A percentile compares a stretch with the other conserved stretches of the same genome.
These are phyloP conservation scores for Chymomyza caudatula DNA, from an alignment of 2,888 invertebrate genomes.

Conservation along the genomic window DNA sequence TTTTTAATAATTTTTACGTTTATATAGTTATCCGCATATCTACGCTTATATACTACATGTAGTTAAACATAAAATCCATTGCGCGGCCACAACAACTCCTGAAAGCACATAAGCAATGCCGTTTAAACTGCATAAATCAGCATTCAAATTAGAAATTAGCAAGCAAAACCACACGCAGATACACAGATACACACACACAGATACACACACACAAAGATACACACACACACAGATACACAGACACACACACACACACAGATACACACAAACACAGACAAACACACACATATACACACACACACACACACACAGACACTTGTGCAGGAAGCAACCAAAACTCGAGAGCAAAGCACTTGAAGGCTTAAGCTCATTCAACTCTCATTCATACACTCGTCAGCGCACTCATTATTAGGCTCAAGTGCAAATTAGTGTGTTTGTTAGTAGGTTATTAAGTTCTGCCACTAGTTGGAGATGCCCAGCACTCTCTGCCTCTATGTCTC, in stretches of 20 bases:
- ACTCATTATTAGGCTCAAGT: slow-evolving; percentile 74
- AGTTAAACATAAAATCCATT: not conserved
- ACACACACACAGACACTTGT: not conserved
- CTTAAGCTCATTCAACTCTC: slow-evolving; percentile 40
- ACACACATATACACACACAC: not conserved
- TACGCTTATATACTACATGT: not conserved
- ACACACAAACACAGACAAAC: not conserved
- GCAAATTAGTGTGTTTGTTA: slow-evolving; percentile 73
- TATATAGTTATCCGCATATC: too few relatives aligned
- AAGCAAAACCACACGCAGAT: slow-evolving; percentile 3
- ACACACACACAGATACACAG: slow-evolving; percentile 5
- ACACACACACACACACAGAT: not conserved
- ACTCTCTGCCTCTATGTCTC: not conserved
- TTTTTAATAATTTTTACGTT: not conserved
- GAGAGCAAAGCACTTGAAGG: not conserved
- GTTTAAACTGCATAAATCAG: slow-evolving; percentile 69
- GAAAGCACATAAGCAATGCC: slow-evolving; percentile 51
- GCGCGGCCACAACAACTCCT: not conserved
- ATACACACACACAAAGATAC: slow-evolving; percentile 14
- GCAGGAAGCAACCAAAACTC: not conserved
- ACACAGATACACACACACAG: slow-evolving; percentile 23
- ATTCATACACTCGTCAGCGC: slow-evolving; percentile 64
- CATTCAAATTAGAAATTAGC: slow-evolving; percentile 72
- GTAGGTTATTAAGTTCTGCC: slow-evolving; percentile 66
- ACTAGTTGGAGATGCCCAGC: slow-evolving; percentile 5